Percentiles rank a stretch among this genome's conserved stretches.
phyloP scores from a whole-genome alignment of 2,113 vertebrate genomes.

The Tragelaphus scriptus region DNA sequence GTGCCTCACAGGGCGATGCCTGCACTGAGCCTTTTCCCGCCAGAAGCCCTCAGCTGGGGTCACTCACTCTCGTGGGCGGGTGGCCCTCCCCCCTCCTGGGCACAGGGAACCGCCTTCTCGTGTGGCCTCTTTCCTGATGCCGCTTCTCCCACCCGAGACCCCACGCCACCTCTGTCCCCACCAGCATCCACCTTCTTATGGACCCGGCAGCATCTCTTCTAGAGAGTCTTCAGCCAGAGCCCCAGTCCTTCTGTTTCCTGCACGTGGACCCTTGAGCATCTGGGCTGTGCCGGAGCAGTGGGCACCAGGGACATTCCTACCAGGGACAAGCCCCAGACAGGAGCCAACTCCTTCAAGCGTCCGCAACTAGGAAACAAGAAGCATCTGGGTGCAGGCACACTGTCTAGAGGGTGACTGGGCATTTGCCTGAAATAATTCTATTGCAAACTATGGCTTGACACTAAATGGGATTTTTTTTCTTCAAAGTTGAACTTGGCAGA shows the following conservation, averaged over 20 bases:
- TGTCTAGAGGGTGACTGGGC: background rate
- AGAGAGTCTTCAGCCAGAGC: background rate
- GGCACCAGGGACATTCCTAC: background rate
- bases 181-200: background rate
- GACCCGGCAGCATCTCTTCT: background rate
- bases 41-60: background rate
- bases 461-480: background rate
- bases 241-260: background rate
- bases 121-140: background rate
- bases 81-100: background rate
- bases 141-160: background rate
- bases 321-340: background rate
- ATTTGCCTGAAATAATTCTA: background rate
- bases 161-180: background rate
- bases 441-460: background rate
- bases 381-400: fast-evolving
- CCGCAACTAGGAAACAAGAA: fast-evolving
- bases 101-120: background rate
- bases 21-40: fast-evolving
- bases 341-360: background rate
- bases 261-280: background rate
- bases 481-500: background rate
- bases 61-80: fast-evolving
- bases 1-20: too few species aligned
- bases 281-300: background rate